phyloP scores from a whole-genome alignment of 1,140 invertebrate genomes.

The Dreissena rostriformis region DNA sequence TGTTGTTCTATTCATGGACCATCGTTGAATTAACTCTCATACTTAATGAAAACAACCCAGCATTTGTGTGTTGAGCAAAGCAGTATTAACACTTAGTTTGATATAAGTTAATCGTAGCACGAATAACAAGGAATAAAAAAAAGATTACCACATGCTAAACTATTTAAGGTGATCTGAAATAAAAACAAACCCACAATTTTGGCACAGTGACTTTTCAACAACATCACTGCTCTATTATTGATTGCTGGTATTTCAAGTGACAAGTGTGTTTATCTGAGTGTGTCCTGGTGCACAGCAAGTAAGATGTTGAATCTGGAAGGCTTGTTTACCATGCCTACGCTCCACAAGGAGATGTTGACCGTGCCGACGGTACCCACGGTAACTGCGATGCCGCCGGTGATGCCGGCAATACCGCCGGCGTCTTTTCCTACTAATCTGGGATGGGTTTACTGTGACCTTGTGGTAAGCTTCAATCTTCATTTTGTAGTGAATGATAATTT shows the following conservation, averaged over 20 bases:
- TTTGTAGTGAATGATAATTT: no score
- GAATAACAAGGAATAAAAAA: no score
- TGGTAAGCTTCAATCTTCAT: conserved; percentile 25
- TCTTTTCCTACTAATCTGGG: conserved; percentile 39
- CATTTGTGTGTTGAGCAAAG: no score
- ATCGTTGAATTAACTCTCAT: no score
- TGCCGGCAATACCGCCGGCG: conserved; percentile 21
- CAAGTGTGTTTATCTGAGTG: neutral
- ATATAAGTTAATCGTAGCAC: no score
- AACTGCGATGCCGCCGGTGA: conserved; percentile 43
- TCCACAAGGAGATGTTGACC: conserved; percentile 51
- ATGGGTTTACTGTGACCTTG: conserved; percentile 53
- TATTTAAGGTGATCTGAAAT: neutral
- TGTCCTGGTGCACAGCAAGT: neutral
- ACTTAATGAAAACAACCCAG: no score
- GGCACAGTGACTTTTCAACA: neutral
- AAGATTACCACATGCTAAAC: no score
- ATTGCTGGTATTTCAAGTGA: neutral
- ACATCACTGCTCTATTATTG: no score
- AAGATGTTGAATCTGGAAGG: conserved; percentile 43
- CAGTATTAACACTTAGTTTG: no score
- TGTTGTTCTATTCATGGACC: no score
- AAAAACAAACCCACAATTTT: conserved; percentile 7
- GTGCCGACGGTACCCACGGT: conserved; percentile 46
- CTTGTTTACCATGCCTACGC: conserved; percentile 41